Evolutionary conservation across 1,140 invertebrate genomes (phyloP).

Genomic region (Vanessa tameamea): DNA sequence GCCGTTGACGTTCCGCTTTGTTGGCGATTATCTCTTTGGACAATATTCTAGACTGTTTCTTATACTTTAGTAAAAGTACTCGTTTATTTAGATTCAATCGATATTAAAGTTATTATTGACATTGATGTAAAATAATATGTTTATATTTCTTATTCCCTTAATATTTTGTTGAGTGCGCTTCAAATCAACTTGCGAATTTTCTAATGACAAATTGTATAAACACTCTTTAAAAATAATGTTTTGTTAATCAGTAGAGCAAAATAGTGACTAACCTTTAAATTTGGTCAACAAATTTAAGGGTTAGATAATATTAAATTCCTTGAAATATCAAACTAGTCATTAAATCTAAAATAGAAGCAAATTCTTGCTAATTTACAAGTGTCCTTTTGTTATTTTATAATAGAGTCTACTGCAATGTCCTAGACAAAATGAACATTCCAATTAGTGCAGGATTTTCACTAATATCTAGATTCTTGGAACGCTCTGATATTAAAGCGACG

Average conservation of each 20-base stretch:
- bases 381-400: slow-evolving; percentile 25
- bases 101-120: neutral
- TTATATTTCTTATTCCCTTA: too few relatives aligned
- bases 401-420: slow-evolving; percentile 16
- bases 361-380: neutral
- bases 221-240: too few relatives aligned
- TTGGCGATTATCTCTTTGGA: slow-evolving; percentile 43
- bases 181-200: too few relatives aligned
- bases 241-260: too few relatives aligned
- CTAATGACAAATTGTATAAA: too few relatives aligned
- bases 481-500: slow-evolving; percentile 62
- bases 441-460: slow-evolving; percentile 71
- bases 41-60: slow-evolving; percentile 9
- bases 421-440: slow-evolving; percentile 66
- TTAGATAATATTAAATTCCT: neutral
- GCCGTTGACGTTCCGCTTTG: slow-evolving; percentile 60
- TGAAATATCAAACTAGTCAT: neutral
- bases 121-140: too few relatives aligned
- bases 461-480: slow-evolving; percentile 64
- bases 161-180: too few relatives aligned
- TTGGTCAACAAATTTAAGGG: too few relatives aligned
- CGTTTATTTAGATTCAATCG: neutral
- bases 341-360: neutral
- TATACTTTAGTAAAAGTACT: neutral
- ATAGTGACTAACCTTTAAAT: too few relatives aligned